These are phyloP conservation scores for Eublepharis macularius DNA, from an alignment of 2,113 vertebrate genomes.

Conservation along the genomic window DNA sequence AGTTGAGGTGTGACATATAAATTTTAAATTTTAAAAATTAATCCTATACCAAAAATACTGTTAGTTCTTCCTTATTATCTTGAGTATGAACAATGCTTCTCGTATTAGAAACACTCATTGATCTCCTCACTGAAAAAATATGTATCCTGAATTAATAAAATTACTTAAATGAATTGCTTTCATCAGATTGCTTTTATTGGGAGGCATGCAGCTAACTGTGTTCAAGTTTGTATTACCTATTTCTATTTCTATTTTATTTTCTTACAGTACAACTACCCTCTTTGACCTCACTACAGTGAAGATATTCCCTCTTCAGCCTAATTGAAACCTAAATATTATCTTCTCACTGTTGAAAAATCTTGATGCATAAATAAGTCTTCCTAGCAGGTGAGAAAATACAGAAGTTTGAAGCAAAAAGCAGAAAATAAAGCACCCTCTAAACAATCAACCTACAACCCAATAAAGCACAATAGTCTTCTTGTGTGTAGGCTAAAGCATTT, in stretches of 20 bases:
- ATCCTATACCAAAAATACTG: neutral
- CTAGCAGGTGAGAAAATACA: neutral
- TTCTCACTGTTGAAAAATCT: conserved; percentile 19
- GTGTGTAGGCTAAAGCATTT: neutral
- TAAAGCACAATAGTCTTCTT: neutral
- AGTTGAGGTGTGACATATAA: no score
- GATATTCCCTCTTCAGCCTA: conserved; percentile 5
- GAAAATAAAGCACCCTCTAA: neutral
- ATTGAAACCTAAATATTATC: conserved; percentile 21
- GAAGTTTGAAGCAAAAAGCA: conserved; percentile 26
- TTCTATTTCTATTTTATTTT: conserved; percentile 37
- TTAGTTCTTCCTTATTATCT: neutral
- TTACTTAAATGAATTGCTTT: conserved; percentile 42
- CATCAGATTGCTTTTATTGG: conserved; percentile 32
- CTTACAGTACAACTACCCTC: neutral
- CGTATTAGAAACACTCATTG: neutral
- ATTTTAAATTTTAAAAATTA: no score
- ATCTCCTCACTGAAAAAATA: conserved; percentile 9
- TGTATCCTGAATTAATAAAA: conserved; percentile 38
- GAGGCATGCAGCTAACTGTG: conserved; percentile 7
- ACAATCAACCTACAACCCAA: conserved; percentile 5
- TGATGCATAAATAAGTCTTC: neutral
- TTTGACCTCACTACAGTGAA: neutral
- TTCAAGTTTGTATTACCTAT: conserved; percentile 43
- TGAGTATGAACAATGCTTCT: neutral